Evolutionary conservation across 2,113 vertebrate species (phyloP).

Genomic region (Tragelaphus imberbis): DNA sequence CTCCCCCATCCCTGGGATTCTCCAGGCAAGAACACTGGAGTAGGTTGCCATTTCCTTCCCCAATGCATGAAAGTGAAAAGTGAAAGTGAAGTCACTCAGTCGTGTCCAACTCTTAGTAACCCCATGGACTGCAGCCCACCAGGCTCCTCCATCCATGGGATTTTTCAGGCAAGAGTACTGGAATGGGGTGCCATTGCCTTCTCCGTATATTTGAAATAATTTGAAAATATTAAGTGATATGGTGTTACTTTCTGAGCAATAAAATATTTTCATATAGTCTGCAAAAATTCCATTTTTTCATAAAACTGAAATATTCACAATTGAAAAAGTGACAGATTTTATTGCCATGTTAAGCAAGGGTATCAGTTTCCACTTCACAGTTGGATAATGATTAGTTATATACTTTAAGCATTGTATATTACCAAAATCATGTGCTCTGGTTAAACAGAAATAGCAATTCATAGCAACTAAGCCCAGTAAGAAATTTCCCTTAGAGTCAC

Average conservation of each 20-base stretch:
- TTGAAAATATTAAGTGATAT: slow-evolving; percentile 1
- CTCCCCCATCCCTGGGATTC: too few species aligned
- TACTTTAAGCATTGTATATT: neutral
- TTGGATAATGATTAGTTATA: neutral
- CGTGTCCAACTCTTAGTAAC: too few species aligned
- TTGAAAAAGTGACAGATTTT: neutral
- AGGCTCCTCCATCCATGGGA: too few species aligned
- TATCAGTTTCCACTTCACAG: neutral
- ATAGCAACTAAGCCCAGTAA: slow-evolving; percentile 22
- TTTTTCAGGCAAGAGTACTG: too few species aligned
- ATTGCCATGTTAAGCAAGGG: neutral
- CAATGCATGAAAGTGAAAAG: too few species aligned
- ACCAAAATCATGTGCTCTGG: neutral
- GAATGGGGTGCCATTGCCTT: too few species aligned
- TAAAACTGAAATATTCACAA: slow-evolving; percentile 24
- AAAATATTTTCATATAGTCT: slow-evolving; percentile 11
- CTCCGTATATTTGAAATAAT: slow-evolving; percentile 22
- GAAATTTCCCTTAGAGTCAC: slow-evolving; percentile 28
- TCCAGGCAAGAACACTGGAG: too few species aligned
- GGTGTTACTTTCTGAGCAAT: neutral
- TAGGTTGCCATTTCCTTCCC: too few species aligned
- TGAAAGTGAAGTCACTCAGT: too few species aligned
- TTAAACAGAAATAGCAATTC: slow-evolving; percentile 25
- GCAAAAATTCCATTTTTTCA: neutral
- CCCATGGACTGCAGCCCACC: too few species aligned